Evolutionary conservation across 2,797 vertebrate genomes (phyloP).

Genomic region (Characodon lateralis): DNA sequence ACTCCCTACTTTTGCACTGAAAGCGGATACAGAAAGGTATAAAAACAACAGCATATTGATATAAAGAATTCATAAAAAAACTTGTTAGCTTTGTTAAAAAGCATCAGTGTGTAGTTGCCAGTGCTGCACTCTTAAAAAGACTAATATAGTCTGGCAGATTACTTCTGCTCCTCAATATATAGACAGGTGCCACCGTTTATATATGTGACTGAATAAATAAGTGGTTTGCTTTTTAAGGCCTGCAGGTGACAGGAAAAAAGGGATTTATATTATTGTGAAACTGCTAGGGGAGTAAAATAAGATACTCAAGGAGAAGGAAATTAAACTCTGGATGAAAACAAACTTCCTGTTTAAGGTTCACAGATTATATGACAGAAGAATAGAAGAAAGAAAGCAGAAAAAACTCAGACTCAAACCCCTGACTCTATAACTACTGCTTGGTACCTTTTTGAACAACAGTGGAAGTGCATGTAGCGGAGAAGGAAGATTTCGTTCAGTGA

Average conservation of each 20-base stretch:
- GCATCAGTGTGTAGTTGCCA: not conserved
- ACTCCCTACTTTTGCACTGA: not conserved
- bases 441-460: conserved; percentile 28
- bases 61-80: not conserved
- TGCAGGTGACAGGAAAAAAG: not conserved
- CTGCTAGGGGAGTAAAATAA: not conserved
- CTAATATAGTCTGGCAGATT: conserved; percentile 6
- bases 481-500: conserved; percentile 45
- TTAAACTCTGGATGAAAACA: conserved; percentile 32
- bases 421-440: conserved; percentile 19
- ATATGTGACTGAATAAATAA: not conserved
- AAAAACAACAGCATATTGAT: not conserved
- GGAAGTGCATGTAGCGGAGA: conserved; percentile 9
- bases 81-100: not conserved
- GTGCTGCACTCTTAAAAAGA: conserved; percentile 17
- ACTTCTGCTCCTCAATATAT: conserved; percentile 8
- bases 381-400: not conserved
- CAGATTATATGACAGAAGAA: conserved; percentile 10
- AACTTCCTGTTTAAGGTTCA: conserved; percentile 17
- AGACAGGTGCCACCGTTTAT: not conserved
- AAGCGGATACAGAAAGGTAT: not conserved
- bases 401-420: conserved; percentile 25
- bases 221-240: conserved; percentile 19
- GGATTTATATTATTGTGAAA: conserved; percentile 12
- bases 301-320: conserved; percentile 17